phyloP scores from a whole-genome alignment of 2,888 invertebrate species.

The Nephrotoma flavescens region DNA sequence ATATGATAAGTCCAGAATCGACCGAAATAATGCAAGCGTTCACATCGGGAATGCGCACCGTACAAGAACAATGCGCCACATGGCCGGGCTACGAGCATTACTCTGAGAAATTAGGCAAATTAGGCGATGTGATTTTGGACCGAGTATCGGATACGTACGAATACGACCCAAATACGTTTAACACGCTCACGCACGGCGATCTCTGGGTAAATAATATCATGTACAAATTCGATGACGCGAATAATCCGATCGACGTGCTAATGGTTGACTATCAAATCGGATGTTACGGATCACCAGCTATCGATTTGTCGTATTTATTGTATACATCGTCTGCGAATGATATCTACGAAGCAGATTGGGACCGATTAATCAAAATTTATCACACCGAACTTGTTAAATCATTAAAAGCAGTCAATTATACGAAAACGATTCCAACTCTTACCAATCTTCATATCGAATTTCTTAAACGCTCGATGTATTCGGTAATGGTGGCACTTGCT shows the following conservation, averaged over 20 bases:
- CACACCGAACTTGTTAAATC: neutral
- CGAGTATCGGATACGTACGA: neutral
- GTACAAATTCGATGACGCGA: slow-evolving; percentile 24
- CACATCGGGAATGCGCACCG: neutral
- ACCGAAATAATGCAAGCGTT: neutral
- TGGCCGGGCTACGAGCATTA: neutral
- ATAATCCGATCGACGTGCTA: slow-evolving; percentile 19
- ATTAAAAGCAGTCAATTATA: neutral
- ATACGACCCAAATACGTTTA: neutral
- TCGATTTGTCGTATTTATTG: neutral
- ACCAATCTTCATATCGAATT: neutral
- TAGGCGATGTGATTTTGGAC: neutral
- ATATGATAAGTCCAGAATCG: neutral
- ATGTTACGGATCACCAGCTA: neutral
- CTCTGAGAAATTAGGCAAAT: neutral
- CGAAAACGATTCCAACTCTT: neutral
- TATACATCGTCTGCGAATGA: neutral
- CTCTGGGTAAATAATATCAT: slow-evolving; percentile 30
- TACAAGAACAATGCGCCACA: neutral
- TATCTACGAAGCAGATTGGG: neutral
- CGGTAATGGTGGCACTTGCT: neutral
- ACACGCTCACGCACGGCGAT: slow-evolving; percentile 24
- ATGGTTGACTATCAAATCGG: slow-evolving; percentile 8
- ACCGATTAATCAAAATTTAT: neutral
- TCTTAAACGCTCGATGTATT: neutral